Percentiles rank a stretch among this genome's conserved stretches.
Conservation (phyloP, 2,113 vertebrate genomes). For the Helogale parvula region DNA sequence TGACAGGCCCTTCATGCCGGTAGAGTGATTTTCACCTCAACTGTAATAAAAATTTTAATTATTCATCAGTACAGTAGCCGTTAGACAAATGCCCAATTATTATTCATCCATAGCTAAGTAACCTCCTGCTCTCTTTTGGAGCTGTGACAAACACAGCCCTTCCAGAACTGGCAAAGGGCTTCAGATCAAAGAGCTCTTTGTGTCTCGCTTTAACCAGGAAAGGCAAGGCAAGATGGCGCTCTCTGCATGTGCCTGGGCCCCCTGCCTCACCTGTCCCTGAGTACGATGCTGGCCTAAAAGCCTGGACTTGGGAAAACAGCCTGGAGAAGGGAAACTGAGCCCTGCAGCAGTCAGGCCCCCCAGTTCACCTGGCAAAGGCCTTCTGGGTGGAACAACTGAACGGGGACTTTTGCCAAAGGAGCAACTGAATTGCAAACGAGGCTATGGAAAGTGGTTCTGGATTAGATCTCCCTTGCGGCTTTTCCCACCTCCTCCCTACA, state of each 20-base stretch:
- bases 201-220: background rate
- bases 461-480: background rate
- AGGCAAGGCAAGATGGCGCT: background rate
- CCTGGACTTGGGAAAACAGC: background rate
- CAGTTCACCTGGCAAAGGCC: constrained; percentile 22
- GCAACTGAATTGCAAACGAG: background rate
- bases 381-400: background rate
- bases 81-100: constrained; percentile 70
- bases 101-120: constrained; percentile 62
- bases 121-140: constrained; percentile 55
- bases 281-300: background rate
- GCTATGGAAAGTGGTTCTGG: background rate
- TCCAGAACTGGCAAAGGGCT: constrained; percentile 39
- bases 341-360: background rate
- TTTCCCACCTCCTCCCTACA: background rate
- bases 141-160: background rate
- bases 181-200: background rate
- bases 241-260: background rate
- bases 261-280: background rate
- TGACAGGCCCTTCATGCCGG: background rate
- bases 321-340: no score
- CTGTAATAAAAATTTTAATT: constrained; percentile 65
- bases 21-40: background rate
- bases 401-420: constrained; percentile 11
- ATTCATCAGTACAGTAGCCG: constrained; percentile 66